phyloP scores from a whole-genome alignment of 2,113 vertebrate species.

The Puntigrus tetrazona region DNA sequence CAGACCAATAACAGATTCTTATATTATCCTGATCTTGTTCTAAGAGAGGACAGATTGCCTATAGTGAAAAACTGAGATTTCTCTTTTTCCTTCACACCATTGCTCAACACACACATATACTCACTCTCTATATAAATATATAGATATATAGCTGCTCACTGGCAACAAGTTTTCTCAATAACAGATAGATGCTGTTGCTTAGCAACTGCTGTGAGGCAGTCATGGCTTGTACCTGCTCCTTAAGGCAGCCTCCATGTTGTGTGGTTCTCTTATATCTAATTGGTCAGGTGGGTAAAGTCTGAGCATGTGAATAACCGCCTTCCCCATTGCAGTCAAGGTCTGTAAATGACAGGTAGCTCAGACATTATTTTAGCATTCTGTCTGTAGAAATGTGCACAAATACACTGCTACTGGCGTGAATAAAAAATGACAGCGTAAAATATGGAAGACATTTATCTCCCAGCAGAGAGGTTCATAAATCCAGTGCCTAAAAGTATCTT shows the following conservation, averaged over 20 bases:
- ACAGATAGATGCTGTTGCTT: constrained; percentile 76
- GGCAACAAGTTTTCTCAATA: constrained; percentile 75
- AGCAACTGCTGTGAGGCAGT: constrained; percentile 77
- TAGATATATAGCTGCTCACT: constrained; percentile 53
- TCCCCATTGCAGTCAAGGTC: constrained; percentile 64
- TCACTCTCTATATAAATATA: neutral
- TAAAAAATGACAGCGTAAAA: constrained; percentile 79
- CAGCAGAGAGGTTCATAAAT: constrained; percentile 77
- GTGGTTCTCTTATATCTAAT: constrained; percentile 71
- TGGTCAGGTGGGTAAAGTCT: constrained; percentile 75
- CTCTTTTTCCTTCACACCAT: neutral
- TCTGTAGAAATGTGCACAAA: constrained; percentile 63
- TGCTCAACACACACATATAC: neutral
- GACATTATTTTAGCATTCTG: constrained; percentile 64
- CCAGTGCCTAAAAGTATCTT: constrained; percentile 72
- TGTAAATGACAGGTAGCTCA: constrained; percentile 67
- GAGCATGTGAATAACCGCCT: constrained; percentile 63
- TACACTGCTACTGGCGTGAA: constrained; percentile 64
- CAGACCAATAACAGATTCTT: neutral
- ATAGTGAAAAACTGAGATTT: neutral
- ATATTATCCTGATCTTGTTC: neutral
- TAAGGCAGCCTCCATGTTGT: constrained; percentile 73
- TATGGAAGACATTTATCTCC: constrained; percentile 77
- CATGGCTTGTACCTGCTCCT: constrained; percentile 70
- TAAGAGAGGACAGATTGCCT: neutral